Evolutionary conservation across 1,140 invertebrate genomes (phyloP), one percentile per base, ranked within the genome.

Genomic region (Drosophila sp.): DNA sequence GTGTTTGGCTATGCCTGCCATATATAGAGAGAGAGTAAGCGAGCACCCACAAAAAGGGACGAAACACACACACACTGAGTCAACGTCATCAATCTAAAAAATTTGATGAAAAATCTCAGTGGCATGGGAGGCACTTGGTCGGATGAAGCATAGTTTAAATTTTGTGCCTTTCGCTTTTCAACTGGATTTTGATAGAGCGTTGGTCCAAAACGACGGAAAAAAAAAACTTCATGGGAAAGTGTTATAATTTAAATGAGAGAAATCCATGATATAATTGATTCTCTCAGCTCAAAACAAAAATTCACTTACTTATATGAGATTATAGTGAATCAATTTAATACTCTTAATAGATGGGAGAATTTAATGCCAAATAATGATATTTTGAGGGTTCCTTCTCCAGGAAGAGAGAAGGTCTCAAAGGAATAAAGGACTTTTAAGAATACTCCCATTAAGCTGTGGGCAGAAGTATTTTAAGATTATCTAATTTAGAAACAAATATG

Each of bases 201-300:
- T 60, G 64, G 71, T 64, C 60, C 56, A 56, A 50, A 27, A 50
- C 1, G 2, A 44, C 17, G 17, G 6, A 23, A 25, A 8, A 47
- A 7, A 25, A 25, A 54, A 64, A 76, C 69, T 86, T 86, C 79
- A 86, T 86, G 83, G 83, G 83, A 86, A 86, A 86, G 82, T 85
- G 82, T 82, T 87, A 86, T 86, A 89, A 86, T 86, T 86, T 66
- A 86, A 79, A 86, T 83, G 44, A 50, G 44, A 60, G 77, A 82
- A 47, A 61, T 60, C 44, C 70, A 58, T 69, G n/a, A 60, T 69
- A 85, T 69, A 85, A 86, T 85, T 85, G 74, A 76, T 79, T 79
- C 32, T 70, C 35, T 57, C 8, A 33, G 61, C 40, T 50, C 5
- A 47, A 35, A 11, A 38, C 35, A 11, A 38, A 30, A 30, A 30